A percentile compares a stretch with the other conserved stretches of the same genome.
These are phyloP conservation scores for Anabas testudineus DNA, from an alignment of 2,797 vertebrate genomes.

Conservation along the genomic window DNA sequence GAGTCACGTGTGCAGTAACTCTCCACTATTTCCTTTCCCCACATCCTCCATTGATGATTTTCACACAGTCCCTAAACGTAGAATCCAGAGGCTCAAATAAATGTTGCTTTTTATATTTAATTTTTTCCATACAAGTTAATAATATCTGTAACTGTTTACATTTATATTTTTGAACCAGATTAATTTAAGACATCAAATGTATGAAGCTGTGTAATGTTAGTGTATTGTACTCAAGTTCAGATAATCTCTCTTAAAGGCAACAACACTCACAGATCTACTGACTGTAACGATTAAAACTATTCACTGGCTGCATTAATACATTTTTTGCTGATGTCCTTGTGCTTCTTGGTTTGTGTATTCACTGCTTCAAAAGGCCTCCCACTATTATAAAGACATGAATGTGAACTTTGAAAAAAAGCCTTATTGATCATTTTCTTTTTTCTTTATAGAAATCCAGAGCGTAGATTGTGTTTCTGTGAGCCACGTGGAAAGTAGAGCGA, in stretches of 20 bases:
- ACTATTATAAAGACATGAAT: not conserved
- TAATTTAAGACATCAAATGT: not conserved
- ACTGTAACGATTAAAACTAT: not conserved
- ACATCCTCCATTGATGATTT: no score
- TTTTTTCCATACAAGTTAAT: not conserved
- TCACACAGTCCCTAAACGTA: no score
- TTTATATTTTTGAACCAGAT: not conserved
- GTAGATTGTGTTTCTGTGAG: not conserved
- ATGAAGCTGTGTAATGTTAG: not conserved
- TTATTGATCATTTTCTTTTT: constrained; percentile 20
- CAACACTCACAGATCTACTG: not conserved
- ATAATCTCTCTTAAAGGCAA: not conserved
- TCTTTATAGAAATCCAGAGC: not conserved
- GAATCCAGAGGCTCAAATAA: no score
- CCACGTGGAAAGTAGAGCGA: constrained; percentile 5
- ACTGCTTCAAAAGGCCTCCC: not conserved
- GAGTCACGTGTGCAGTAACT: no score
- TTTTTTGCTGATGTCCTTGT: constrained; percentile 8
- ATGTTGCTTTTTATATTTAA: no score
- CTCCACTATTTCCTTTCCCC: no score
- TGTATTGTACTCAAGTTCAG: constrained; percentile 6
- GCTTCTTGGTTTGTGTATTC: not conserved
- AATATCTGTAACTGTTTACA: no score
- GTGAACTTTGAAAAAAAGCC: constrained; percentile 35
- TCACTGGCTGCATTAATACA: not conserved